These are phyloP conservation scores for Leucoma salicis DNA, from an alignment of 2,888 invertebrate genomes.

Conservation along the genomic window DNA sequence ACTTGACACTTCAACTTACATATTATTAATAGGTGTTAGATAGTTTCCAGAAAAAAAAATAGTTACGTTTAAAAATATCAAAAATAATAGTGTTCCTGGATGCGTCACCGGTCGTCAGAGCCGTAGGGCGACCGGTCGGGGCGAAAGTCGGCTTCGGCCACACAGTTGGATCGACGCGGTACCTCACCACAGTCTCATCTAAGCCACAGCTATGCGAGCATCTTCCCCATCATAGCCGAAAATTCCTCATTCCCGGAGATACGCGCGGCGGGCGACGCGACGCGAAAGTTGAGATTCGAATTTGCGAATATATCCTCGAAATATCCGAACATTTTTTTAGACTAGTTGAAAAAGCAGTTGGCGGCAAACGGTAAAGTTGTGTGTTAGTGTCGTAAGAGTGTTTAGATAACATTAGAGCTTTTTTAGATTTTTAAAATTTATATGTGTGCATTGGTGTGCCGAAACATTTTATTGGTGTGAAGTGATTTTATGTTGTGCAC, in stretches of 20 bases:
- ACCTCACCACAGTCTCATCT: constrained; percentile 79
- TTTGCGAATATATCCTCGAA: constrained; percentile 48
- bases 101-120: constrained; percentile 72
- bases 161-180: constrained; percentile 69
- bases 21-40: background rate
- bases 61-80: constrained; percentile 57
- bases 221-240: constrained; percentile 78
- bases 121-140: constrained; percentile 80
- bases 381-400: constrained; percentile 70
- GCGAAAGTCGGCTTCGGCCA: constrained; percentile 76
- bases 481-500: constrained; percentile 78
- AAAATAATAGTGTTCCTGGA: constrained; percentile 72
- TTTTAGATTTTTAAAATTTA: constrained; percentile 53
- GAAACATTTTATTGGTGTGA: constrained; percentile 70
- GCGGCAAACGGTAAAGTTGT: constrained; percentile 77
- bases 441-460: constrained; percentile 68
- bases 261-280: constrained; percentile 63
- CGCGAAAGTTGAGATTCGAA: constrained; percentile 58
- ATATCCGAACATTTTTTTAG: constrained; percentile 39
- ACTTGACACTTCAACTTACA: too few relatives aligned
- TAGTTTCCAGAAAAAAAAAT: constrained; percentile 32
- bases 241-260: constrained; percentile 64
- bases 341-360: constrained; percentile 59
- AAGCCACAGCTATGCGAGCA: constrained; percentile 80
- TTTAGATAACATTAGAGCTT: constrained; percentile 68